These are phyloP conservation scores for Crematogaster levior DNA, from an alignment of 2,888 invertebrate genomes.

Conservation along the genomic window DNA sequence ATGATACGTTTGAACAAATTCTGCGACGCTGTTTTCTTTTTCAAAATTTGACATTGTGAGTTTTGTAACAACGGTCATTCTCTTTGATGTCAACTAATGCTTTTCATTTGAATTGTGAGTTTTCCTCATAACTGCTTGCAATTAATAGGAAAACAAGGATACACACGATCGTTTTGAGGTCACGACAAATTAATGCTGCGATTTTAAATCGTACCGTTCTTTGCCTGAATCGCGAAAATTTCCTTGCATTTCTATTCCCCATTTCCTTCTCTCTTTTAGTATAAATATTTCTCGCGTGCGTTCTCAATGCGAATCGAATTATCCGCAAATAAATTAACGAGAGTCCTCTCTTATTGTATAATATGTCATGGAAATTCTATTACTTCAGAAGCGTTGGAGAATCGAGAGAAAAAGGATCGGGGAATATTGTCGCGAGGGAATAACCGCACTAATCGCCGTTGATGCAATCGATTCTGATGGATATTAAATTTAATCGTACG, in stretches of 20 bases:
- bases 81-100: too few relatives aligned
- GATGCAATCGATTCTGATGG: conserved; percentile 50
- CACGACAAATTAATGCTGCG: neutral
- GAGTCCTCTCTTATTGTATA: conserved; percentile 36
- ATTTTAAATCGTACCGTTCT: neutral
- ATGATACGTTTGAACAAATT: neutral
- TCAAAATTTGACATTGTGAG: too few relatives aligned
- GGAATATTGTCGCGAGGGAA: conserved; percentile 41
- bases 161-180: neutral
- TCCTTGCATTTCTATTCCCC: neutral
- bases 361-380: conserved; percentile 44
- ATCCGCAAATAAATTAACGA: conserved; percentile 35
- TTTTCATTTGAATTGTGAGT: too few relatives aligned
- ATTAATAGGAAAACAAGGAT: neutral
- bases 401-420: conserved; percentile 31
- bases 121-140: too few relatives aligned
- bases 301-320: conserved; percentile 20
- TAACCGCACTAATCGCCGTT: conserved; percentile 51
- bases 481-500: conserved; percentile 55
- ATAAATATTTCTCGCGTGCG: conserved; percentile 24
- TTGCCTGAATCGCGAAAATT: neutral
- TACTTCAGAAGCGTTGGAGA: conserved; percentile 41
- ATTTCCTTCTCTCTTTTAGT: neutral
- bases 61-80: too few relatives aligned
- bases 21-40: neutral